Percentiles rank a stretch among this genome's conserved stretches.
phyloP scores from a whole-genome alignment of 1,140 invertebrate species.

The Triops longicaudatus region DNA sequence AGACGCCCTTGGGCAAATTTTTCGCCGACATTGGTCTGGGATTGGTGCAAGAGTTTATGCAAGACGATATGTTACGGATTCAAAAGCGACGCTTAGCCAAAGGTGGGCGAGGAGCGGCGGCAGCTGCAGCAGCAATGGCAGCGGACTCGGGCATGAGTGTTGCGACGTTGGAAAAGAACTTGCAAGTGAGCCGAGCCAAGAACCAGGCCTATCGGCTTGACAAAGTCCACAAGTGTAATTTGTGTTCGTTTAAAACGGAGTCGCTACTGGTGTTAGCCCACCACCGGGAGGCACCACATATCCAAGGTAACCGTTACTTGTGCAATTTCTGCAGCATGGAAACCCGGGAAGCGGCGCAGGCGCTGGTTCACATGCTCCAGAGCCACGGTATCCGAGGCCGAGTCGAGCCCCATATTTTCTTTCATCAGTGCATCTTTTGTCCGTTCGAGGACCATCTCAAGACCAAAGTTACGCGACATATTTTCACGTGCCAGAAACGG shows the following conservation, averaged over 20 bases:
- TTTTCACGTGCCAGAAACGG: conserved; percentile 79
- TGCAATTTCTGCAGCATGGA: conserved; percentile 80
- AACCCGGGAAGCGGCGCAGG: conserved; percentile 73
- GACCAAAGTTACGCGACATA: conserved; percentile 80
- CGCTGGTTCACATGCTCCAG: conserved; percentile 83
- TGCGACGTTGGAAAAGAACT: conserved; percentile 65
- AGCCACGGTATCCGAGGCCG: conserved; percentile 73
- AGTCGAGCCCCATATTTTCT: conserved; percentile 71
- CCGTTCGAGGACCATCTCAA: conserved; percentile 91
- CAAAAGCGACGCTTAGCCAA: conserved; percentile 63
- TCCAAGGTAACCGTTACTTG: conserved; percentile 59
- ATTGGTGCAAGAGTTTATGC: conserved; percentile 85
- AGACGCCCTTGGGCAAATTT: conserved; percentile 79
- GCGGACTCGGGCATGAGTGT: conserved; percentile 65
- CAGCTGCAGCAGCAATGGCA: conserved; percentile 52
- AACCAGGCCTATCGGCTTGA: conserved; percentile 73
- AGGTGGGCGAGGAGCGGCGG: conserved; percentile 34
- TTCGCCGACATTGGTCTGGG: conserved; percentile 85
- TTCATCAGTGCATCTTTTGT: conserved; percentile 88
- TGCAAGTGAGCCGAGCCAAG: conserved; percentile 78
- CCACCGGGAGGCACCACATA: conserved; percentile 86
- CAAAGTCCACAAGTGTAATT: conserved; percentile 69
- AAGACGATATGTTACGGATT: conserved; percentile 76
- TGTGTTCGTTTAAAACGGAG: conserved; percentile 88
- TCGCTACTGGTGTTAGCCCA: conserved; percentile 74